Percentiles rank a stretch among this genome's conserved stretches.
Evolutionary conservation across 2,888 invertebrate species (phyloP).

Genomic region (Odiellus spinosus): DNA sequence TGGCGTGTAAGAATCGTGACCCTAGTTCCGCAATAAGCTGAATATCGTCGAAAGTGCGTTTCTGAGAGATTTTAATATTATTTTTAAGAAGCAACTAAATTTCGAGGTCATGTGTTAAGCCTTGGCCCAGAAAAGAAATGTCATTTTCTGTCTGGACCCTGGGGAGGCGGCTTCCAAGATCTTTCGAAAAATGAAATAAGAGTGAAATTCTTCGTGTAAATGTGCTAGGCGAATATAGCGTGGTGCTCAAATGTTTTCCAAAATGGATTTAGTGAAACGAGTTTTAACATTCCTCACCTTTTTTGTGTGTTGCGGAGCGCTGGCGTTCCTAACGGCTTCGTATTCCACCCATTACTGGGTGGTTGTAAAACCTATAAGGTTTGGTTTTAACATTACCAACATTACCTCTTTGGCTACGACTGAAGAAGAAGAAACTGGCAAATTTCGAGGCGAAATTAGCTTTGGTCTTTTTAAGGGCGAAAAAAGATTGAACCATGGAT

Average conservation of each 20-base stretch:
- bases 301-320: constrained; percentile 56
- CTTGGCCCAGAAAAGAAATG: too few relatives aligned
- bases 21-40: too few relatives aligned
- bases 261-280: constrained; percentile 52
- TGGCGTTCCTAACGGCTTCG: constrained; percentile 61
- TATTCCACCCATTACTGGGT: constrained; percentile 71
- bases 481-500: constrained; percentile 61
- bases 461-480: constrained; percentile 77
- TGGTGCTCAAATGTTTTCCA: constrained; percentile 21
- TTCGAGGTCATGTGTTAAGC: too few relatives aligned
- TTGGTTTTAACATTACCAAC: constrained; percentile 13
- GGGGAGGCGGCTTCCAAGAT: too few relatives aligned
- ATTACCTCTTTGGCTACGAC: constrained; percentile 3
- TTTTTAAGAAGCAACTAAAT: too few relatives aligned
- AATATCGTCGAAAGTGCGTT: too few relatives aligned
- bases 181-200: too few relatives aligned
- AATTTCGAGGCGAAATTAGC: constrained; percentile 28
- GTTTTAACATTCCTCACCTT: constrained; percentile 67
- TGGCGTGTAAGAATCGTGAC: too few relatives aligned
- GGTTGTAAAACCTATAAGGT: constrained; percentile 49
- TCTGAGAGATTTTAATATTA: too few relatives aligned
- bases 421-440: constrained; percentile 12
- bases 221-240: too few relatives aligned
- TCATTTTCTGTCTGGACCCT: too few relatives aligned
- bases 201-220: too few relatives aligned